Evolutionary conservation across 2,888 invertebrate species (phyloP), one percentile per base, ranked within the genome.

Genomic region (Apamea sordens): DNA sequence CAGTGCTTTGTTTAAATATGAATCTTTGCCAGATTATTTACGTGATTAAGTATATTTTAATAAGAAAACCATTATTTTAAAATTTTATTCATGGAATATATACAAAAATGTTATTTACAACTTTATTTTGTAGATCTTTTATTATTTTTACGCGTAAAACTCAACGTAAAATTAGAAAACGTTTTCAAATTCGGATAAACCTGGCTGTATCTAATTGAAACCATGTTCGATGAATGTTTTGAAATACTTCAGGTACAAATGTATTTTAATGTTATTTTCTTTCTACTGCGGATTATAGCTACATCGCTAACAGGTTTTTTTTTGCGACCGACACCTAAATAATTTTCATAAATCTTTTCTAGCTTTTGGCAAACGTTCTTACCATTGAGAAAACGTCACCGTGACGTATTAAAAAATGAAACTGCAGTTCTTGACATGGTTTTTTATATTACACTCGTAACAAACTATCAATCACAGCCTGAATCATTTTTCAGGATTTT

Each of bases 1-100:
- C 59, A 73, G 72, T 41, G 44, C 65, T 83, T 79, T 75, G 69
- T 82, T 86, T 83, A 65, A 76, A 82, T 71, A 69, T 67, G 32
- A 88, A 65, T 77, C 53, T 79, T 76, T 83, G 75, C 64, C 72
- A 78, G 70, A 79, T 44, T 76, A 68, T n/a, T 59, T 71, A 68
- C 53, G 56, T 76, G 71, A 72, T 50, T 73, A 72, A 63, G 63
- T 67, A 41, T 73, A 4, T 76, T 73, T 77, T 74, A 71, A 72
- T 77, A 77, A 65, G 61, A 32, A 24, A 78, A 68, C 44, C 13
- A 15, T 79, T 71, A 47, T 47, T 74, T 56, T 81, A 68, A 3
- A 47, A 59, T 75, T 41, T 28, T 47, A 83, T 65, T 64, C n/a
- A 67, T 56, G 21, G 13, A 64, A 68, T 36, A 44, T 32, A 61